These are phyloP conservation scores for Congeria kusceri DNA, from an alignment of 2,888 invertebrate species.

Conservation along the genomic window DNA sequence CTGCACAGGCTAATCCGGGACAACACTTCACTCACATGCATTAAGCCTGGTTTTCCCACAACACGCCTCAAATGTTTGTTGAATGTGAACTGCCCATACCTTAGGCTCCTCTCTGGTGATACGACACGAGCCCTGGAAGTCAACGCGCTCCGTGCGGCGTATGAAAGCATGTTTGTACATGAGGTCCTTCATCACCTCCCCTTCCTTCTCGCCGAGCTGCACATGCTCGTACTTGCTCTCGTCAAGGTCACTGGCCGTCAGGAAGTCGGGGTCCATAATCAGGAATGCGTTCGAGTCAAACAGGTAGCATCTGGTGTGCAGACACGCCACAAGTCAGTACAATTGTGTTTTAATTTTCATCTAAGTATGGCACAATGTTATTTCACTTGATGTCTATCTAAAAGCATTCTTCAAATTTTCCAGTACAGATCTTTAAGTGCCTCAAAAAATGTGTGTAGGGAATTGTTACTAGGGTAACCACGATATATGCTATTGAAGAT, in stretches of 20 bases:
- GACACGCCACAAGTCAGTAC: neutral
- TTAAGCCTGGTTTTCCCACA: too few relatives aligned
- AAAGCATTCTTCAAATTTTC: too few relatives aligned
- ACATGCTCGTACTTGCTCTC: conserved; percentile 84
- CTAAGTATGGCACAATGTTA: too few relatives aligned
- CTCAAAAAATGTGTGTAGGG: too few relatives aligned
- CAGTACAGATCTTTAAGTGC: too few relatives aligned
- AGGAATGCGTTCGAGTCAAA: conserved; percentile 85
- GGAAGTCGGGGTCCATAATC: conserved; percentile 85
- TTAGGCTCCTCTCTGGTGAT: conserved; percentile 84
- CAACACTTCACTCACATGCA: too few relatives aligned
- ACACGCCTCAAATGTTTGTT: too few relatives aligned
- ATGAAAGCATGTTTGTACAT: conserved; percentile 85
- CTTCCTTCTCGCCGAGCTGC: conserved; percentile 85
- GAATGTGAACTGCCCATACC: conserved; percentile 74
- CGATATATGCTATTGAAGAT: too few relatives aligned
- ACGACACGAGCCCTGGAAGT: conserved; percentile 85
- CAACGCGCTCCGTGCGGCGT: conserved; percentile 82
- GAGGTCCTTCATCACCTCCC: conserved; percentile 86
- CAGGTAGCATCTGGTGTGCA: conserved; percentile 85
- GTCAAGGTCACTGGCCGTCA: conserved; percentile 83
- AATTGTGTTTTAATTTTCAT: too few relatives aligned
- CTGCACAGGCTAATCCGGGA: too few relatives aligned
- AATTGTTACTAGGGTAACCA: too few relatives aligned
- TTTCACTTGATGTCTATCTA: too few relatives aligned